Percentiles rank a stretch among this genome's conserved stretches.
phyloP scores from a whole-genome alignment of 2,113 vertebrate genomes.

The Herpetotheres cachinnans region DNA sequence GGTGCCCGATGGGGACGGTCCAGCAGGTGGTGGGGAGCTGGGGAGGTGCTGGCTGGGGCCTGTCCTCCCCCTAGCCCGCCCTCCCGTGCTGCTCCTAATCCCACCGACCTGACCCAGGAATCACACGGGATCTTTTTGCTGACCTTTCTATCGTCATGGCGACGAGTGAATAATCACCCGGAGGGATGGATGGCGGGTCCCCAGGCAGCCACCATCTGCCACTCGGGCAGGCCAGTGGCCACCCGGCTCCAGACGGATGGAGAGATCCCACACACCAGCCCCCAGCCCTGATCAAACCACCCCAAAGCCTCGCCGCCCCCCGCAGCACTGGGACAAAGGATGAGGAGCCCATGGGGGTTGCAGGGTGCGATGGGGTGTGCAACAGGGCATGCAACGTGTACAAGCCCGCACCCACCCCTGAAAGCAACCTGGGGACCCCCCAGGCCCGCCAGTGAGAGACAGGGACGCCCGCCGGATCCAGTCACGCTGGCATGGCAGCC shows the following conservation, averaged over 20 bases:
- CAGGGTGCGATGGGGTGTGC: neutral
- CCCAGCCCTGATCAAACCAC: neutral
- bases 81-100: neutral
- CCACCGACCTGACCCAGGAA: neutral
- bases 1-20: neutral
- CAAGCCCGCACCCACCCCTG: neutral
- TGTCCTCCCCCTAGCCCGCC: neutral
- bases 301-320: neutral
- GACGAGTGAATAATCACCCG: constrained; percentile 53
- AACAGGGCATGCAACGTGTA: accelerated
- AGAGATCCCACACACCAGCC: neutral
- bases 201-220: constrained; percentile 65
- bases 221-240: neutral
- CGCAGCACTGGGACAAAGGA: neutral
- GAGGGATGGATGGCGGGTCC: constrained; percentile 36
- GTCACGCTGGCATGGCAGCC: accelerated
- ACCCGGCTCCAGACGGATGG: neutral
- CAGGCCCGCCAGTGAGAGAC: accelerated
- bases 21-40: neutral
- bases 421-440: neutral
- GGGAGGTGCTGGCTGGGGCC: neutral
- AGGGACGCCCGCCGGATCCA: neutral
- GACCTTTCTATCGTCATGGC: constrained; percentile 67
- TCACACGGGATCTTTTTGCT: constrained; percentile 42
- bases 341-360: neutral